Percentiles rank a stretch among this genome's conserved stretches.
phyloP scores from a whole-genome alignment of 2,797 vertebrate species.

The Cirrhinus mrigala region DNA sequence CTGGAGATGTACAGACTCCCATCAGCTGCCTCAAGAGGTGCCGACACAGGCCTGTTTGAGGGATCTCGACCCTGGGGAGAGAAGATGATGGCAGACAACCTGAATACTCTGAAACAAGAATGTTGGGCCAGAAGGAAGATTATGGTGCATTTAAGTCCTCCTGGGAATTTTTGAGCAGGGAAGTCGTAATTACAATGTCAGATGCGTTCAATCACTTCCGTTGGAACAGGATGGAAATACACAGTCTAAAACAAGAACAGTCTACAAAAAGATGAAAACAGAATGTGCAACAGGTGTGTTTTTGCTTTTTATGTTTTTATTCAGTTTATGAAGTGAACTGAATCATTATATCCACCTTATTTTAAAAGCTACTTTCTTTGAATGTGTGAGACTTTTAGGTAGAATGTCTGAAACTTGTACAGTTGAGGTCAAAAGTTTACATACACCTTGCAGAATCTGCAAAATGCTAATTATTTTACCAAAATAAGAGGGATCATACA shows the following conservation, averaged over 20 bases:
- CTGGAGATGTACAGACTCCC: constrained; percentile 83
- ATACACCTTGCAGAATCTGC: too few relatives aligned
- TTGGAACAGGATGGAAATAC: background rate
- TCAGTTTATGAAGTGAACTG: too few relatives aligned
- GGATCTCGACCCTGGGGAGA: constrained; percentile 78
- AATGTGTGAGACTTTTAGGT: too few relatives aligned
- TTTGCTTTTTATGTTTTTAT: background rate
- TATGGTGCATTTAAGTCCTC: background rate
- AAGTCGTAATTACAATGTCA: background rate
- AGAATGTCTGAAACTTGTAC: too few relatives aligned
- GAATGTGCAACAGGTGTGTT: background rate
- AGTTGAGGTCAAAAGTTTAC: too few relatives aligned
- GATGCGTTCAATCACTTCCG: background rate
- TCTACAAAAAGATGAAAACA: background rate
- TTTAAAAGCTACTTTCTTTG: background rate
- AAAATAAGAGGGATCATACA: too few relatives aligned
- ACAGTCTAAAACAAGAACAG: background rate
- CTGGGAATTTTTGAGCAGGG: background rate
- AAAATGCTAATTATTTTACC: too few relatives aligned
- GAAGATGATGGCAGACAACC: constrained; percentile 37
- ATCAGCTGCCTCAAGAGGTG: constrained; percentile 68
- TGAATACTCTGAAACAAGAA: constrained; percentile 51
- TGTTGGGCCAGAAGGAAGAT: background rate
- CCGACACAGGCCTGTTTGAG: constrained; percentile 63
- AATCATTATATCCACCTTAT: too few relatives aligned